Evolutionary conservation across 1,140 invertebrate species (phyloP).

Genomic region (Archegozetes longisetosus): DNA sequence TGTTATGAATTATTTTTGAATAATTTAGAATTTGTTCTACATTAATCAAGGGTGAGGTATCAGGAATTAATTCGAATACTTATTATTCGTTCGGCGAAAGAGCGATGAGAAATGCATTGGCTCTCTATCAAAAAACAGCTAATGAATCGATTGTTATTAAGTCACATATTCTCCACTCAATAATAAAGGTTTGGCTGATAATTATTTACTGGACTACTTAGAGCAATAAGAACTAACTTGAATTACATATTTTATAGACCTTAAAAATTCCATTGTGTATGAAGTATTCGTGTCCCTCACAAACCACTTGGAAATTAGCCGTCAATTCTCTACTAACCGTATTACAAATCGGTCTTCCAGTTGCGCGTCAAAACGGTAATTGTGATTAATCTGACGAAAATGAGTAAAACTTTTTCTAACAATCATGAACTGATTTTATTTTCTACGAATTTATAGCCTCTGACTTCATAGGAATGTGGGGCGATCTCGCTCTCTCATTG

Average conservation of each 20-base stretch:
- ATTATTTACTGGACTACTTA: neutral
- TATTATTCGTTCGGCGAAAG: conserved; percentile 55
- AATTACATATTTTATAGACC: conserved; percentile 37
- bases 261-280: conserved; percentile 54
- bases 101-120: conserved; percentile 59
- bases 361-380: conserved; percentile 53
- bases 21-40: neutral
- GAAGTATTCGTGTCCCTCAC: conserved; percentile 65
- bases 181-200: conserved; percentile 41
- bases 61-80: neutral
- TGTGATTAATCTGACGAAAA: conserved; percentile 19
- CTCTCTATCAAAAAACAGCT: conserved; percentile 63
- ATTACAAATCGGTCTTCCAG: conserved; percentile 64
- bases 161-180: conserved; percentile 53
- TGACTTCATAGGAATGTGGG: conserved; percentile 46
- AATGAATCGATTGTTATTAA: conserved; percentile 52
- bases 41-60: conserved; percentile 1
- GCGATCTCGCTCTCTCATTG: conserved; percentile 60
- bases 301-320: conserved; percentile 68
- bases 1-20: neutral
- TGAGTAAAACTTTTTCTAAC: neutral
- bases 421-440: conserved; percentile 2
- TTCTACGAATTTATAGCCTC: conserved; percentile 25
- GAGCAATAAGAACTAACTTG: neutral
- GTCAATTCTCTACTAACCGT: conserved; percentile 59